These are phyloP conservation scores for Meda fulgida DNA, from an alignment of 2,797 vertebrate genomes.

Conservation along the genomic window DNA sequence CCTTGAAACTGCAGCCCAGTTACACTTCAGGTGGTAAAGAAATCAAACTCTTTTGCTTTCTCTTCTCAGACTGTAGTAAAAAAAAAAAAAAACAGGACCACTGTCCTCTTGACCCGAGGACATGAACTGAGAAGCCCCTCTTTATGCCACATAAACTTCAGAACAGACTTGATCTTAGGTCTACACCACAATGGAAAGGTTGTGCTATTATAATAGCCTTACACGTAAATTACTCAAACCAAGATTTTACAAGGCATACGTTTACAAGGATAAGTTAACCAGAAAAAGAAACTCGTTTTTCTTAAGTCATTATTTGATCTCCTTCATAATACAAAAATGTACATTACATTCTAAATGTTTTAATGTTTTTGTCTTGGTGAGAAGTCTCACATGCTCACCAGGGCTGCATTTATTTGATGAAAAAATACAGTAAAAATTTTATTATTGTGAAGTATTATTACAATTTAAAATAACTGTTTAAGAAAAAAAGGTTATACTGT, in stretches of 20 bases:
- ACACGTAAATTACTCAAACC: neutral
- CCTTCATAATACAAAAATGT: neutral
- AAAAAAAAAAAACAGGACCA: neutral
- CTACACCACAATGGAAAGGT: neutral
- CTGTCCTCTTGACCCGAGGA: conserved; percentile 20
- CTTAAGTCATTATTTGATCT: neutral
- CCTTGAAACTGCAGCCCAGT: conserved; percentile 27
- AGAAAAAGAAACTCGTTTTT: neutral
- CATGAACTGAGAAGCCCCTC: neutral
- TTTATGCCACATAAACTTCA: conserved; percentile 6
- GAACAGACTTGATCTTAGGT: neutral
- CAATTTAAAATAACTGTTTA: neutral
- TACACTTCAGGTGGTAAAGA: conserved; percentile 26
- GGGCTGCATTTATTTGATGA: neutral
- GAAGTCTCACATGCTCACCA: neutral
- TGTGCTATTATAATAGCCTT: neutral
- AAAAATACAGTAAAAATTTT: neutral
- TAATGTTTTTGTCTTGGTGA: too few species aligned
- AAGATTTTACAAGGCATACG: neutral
- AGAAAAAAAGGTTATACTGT: too few species aligned
- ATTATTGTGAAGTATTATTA: neutral
- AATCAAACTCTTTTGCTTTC: conserved; percentile 11
- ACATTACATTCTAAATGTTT: neutral
- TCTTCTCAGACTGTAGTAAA: neutral
- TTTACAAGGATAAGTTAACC: neutral